Evolutionary conservation across 1,140 invertebrate genomes (phyloP).

Genomic region (Steinernema khuongi): DNA sequence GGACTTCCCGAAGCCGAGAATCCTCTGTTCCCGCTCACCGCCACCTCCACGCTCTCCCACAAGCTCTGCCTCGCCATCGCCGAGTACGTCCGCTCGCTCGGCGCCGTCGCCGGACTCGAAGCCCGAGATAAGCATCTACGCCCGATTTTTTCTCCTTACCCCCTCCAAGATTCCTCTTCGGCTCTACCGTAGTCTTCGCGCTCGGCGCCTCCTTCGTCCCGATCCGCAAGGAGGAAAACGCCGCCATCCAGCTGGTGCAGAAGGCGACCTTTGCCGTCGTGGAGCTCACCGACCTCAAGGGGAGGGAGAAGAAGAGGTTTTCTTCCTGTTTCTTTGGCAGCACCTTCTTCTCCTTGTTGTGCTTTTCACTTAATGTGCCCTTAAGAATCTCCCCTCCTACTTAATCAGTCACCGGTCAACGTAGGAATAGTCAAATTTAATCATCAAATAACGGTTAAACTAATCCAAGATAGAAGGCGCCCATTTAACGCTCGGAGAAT

Average conservation of each 20-base stretch:
- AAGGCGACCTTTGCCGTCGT: slow-evolving; percentile 73
- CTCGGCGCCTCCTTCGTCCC: slow-evolving; percentile 79
- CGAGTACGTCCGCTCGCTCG: slow-evolving; percentile 65
- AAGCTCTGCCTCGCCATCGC: slow-evolving; percentile 71
- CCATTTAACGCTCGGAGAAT: too few relatives aligned
- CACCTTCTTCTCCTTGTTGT: too few relatives aligned
- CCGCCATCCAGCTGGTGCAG: slow-evolving; percentile 70
- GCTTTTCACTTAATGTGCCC: too few relatives aligned
- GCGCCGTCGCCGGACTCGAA: slow-evolving; percentile 77
- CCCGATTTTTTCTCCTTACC: neutral
- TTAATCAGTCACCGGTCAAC: too few relatives aligned
- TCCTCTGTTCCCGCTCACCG: slow-evolving; percentile 77
- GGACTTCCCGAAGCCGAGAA: slow-evolving; percentile 74
- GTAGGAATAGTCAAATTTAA: too few relatives aligned
- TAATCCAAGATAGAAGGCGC: too few relatives aligned
- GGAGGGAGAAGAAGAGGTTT: too few relatives aligned
- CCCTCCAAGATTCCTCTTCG: slow-evolving; percentile 78
- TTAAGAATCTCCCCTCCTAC: too few relatives aligned
- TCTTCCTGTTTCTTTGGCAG: too few relatives aligned
- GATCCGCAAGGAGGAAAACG: slow-evolving; percentile 83
- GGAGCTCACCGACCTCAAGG: slow-evolving; percentile 72
- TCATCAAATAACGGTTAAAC: too few relatives aligned
- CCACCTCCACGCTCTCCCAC: slow-evolving; percentile 69
- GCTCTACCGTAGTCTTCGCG: slow-evolving; percentile 74
- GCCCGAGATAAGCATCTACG: slow-evolving; percentile 64